These are phyloP conservation scores for Ormyrus rosae DNA, from an alignment of 2,888 invertebrate species.

Conservation along the genomic window DNA sequence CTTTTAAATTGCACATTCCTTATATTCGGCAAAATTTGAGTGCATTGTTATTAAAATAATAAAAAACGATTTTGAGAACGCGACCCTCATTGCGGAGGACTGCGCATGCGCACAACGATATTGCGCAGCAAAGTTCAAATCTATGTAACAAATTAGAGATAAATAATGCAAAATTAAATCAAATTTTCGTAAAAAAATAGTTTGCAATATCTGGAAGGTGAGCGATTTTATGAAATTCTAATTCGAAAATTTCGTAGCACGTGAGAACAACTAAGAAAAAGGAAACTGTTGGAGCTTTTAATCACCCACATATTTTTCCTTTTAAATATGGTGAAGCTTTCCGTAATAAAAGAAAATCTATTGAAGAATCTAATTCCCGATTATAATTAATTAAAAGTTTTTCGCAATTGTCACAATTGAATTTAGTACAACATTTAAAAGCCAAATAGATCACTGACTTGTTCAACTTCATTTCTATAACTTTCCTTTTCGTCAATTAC, in stretches of 20 bases:
- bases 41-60: no score
- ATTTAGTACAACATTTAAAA: slow-evolving; percentile 7
- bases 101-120: no score
- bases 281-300: not conserved
- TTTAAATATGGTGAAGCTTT: slow-evolving; percentile 10
- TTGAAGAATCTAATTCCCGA: not conserved
- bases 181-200: not conserved
- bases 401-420: not conserved
- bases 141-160: no score
- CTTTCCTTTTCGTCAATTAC: not conserved
- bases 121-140: no score
- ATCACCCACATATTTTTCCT: not conserved
- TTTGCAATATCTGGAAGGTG: not conserved
- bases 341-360: not conserved
- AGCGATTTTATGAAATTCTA: not conserved
- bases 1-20: no score
- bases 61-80: no score
- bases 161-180: no score
- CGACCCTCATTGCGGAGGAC: no score
- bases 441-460: not conserved
- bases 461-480: not conserved
- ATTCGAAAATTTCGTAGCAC: not conserved
- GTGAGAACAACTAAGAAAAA: not conserved
- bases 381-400: not conserved
- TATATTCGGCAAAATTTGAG: no score